These are phyloP conservation scores for Caenorhabditis sp. DNA, from an alignment of 2,888 invertebrate species.

Conservation along the genomic window DNA sequence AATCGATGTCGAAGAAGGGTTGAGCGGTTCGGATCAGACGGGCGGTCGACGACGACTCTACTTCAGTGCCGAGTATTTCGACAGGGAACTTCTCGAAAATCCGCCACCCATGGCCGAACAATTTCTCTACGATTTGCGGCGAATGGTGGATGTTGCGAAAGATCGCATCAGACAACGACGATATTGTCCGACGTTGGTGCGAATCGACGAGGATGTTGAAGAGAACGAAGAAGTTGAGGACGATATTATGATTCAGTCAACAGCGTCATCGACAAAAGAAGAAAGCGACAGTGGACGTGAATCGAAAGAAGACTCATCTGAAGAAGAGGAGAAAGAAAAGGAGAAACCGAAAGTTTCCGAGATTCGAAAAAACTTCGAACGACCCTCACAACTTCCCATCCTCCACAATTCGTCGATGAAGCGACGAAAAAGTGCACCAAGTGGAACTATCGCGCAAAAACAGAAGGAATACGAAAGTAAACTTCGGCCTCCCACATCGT, in stretches of 20 bases:
- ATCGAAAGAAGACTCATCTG: conserved; percentile 20
- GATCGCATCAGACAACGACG: conserved; percentile 55
- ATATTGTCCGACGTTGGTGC: conserved; percentile 48
- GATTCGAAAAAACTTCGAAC: conserved; percentile 30
- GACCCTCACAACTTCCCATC: conserved; percentile 39
- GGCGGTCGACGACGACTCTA: conserved; percentile 15
- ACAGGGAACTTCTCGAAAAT: conserved; percentile 84
- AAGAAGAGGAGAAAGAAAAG: conserved; percentile 23
- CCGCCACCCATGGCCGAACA: conserved; percentile 90
- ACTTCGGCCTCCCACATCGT: conserved; percentile 10
- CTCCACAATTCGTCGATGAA: conserved; percentile 21
- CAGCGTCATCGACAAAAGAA: conserved; percentile 12
- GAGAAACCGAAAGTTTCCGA: conserved; percentile 13
- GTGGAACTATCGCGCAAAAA: conserved; percentile 4
- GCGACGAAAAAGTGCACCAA: background rate
- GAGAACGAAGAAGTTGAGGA: background rate
- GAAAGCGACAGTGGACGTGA: conserved; percentile 48
- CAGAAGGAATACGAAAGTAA: conserved; percentile 14
- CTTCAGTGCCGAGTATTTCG: conserved; percentile 80
- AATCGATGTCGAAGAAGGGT: background rate
- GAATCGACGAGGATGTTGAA: conserved; percentile 44
- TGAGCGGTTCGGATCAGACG: background rate
- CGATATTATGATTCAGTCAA: conserved; percentile 4
- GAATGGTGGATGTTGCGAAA: conserved; percentile 42
- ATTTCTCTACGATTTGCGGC: conserved; percentile 81